Evolutionary conservation across 2,888 invertebrate genomes (phyloP).

Genomic region (Ormyrus nitidulus): DNA sequence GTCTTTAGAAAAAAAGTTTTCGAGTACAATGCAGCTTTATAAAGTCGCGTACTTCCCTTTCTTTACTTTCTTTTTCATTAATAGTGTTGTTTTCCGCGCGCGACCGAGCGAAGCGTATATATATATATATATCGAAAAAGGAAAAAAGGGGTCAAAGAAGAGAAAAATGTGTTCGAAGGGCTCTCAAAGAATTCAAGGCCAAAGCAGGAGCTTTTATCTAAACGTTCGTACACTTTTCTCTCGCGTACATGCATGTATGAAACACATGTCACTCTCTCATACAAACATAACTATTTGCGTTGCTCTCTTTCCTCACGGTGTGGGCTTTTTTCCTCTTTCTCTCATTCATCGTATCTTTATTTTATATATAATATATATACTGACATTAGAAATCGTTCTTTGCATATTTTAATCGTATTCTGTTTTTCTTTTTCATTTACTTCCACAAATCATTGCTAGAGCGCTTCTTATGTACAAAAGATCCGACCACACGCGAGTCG

Average conservation of each 20-base stretch:
- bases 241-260: constrained; percentile 31
- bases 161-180: constrained; percentile 37
- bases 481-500: constrained; percentile 52
- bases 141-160: constrained; percentile 36
- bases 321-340: constrained; percentile 48
- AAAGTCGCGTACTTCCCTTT: constrained; percentile 36
- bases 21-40: constrained; percentile 32
- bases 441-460: constrained; percentile 49
- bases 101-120: constrained; percentile 32
- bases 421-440: constrained; percentile 36
- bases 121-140: constrained; percentile 19
- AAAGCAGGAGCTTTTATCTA: constrained; percentile 42
- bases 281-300: constrained; percentile 43
- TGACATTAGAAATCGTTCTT: constrained; percentile 34
- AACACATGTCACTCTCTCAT: constrained; percentile 39
- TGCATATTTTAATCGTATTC: constrained; percentile 21
- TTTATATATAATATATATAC: constrained; percentile 53
- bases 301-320: constrained; percentile 38
- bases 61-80: constrained; percentile 27
- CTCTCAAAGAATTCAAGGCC: constrained; percentile 44
- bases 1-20: constrained; percentile 33
- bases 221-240: constrained; percentile 41
- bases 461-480: constrained; percentile 58
- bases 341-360: constrained; percentile 31
- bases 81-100: constrained; percentile 16